Percentiles rank a stretch among this genome's conserved stretches.
These are phyloP conservation scores for Semotilus atromaculatus DNA, from an alignment of 2,797 vertebrate species.

Conservation along the genomic window DNA sequence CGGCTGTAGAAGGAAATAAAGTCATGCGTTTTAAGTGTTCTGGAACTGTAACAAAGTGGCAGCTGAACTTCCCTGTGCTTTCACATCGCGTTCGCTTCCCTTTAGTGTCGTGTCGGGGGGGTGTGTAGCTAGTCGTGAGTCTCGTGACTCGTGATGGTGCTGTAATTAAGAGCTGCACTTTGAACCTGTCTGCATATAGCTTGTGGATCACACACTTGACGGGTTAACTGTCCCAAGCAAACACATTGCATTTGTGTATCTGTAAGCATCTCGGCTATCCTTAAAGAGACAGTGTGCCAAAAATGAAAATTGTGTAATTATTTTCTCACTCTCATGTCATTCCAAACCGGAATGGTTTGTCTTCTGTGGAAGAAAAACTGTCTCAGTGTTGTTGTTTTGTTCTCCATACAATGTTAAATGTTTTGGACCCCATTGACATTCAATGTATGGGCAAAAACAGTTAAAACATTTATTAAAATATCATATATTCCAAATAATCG, in stretches of 20 bases:
- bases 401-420: not conserved
- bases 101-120: not conserved
- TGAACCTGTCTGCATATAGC: slow-evolving; percentile 5
- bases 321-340: not conserved
- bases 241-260: slow-evolving; percentile 7
- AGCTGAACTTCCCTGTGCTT: slow-evolving; percentile 28
- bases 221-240: not conserved
- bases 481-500: not conserved
- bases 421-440: not conserved
- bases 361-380: too few relatives aligned
- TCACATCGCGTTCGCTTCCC: slow-evolving; percentile 13
- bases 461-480: not conserved
- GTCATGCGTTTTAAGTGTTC: not conserved
- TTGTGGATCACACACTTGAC: not conserved
- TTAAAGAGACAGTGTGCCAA: slow-evolving; percentile 12
- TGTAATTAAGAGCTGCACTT: slow-evolving; percentile 7
- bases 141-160: too few relatives aligned
- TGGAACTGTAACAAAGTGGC: not conserved
- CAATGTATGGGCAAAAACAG: not conserved
- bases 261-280: not conserved
- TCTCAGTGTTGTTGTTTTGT: not conserved
- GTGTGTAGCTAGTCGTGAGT: not conserved
- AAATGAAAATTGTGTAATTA: not conserved
- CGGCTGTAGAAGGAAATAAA: slow-evolving; percentile 21
- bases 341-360: not conserved